Evolutionary conservation across 2,113 vertebrate species (phyloP), one percentile per base, ranked within the genome.

Genomic region (Semnopithecus entellus): DNA sequence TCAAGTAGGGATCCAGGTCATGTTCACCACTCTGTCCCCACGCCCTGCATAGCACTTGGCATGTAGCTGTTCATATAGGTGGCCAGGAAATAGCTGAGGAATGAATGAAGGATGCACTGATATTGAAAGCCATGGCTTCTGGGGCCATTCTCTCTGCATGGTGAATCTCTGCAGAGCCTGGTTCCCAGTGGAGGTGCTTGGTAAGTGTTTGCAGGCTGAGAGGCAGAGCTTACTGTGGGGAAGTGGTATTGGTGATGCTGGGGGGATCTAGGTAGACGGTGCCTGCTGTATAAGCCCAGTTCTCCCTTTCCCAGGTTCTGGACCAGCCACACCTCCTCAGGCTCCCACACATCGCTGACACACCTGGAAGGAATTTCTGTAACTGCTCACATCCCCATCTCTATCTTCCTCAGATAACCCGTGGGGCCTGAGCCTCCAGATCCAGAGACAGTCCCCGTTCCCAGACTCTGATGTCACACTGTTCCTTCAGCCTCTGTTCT

Each of bases 231-330:
- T 38, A 11, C 16, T 6, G 38, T 22, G 64, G 59, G 55, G 16
- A 32, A 12, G 52, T 5, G 20, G 79, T 16, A 9, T 27, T 85
- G 61, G 43, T 23, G 18, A 40, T 2, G 20, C 50, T 35, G 6
- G 1, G 1, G 1, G 30, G 32, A 12, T 10, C 72, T 27, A 16
- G 35, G 20, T 0, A 4, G 72, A 50, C 64, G 17, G 1, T 0
- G 10, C 38, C 38, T 25, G 22, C 12, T 10, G 16, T 27, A 3
- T 10, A 18, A 13, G 23, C 16, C 52, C 40, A 17, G 32, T 35
- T n/a, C 35, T 20, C 43, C 45, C 59, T 2, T 30, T 32, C 8
- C 32, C 18, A 23, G n/a, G 48, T 76, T 13, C 89, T 14, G 22
- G 5, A 3, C 30, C 0, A 0, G 40, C 80, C 12, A 0, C 35